These are phyloP conservation scores for Gambusia yucatana DNA, from an alignment of 2,797 vertebrate species.

Conservation along the genomic window DNA sequence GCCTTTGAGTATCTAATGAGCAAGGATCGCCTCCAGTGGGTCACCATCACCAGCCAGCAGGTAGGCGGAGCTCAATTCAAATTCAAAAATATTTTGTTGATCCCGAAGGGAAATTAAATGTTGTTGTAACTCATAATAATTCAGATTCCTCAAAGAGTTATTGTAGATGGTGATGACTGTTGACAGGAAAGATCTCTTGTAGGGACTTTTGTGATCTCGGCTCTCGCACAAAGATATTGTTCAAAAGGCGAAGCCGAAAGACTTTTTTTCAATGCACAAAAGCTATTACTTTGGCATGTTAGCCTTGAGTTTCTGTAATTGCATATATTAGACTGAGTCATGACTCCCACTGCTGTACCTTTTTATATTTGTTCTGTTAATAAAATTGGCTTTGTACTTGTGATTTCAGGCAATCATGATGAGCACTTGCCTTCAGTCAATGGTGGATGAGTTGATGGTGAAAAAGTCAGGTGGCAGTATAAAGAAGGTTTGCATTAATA, in stretches of 20 bases:
- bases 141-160: too few species aligned
- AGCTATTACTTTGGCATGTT: constrained; percentile 1
- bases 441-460: constrained; percentile 99
- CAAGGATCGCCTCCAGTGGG: constrained; percentile 98
- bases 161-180: too few species aligned
- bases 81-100: too few species aligned
- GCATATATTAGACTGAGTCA: neutral
- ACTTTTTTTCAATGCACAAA: neutral
- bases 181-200: too few species aligned
- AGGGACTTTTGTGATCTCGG: neutral
- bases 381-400: neutral
- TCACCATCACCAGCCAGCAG: constrained; percentile 98
- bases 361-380: neutral
- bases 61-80: constrained; percentile 64
- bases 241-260: neutral
- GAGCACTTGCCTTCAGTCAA: constrained; percentile 98
- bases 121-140: too few species aligned
- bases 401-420: constrained; percentile 95
- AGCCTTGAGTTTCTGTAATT: neutral
- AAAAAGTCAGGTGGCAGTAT: constrained; percentile 98
- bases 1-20: constrained; percentile 99
- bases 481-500: constrained; percentile 87
- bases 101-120: too few species aligned
- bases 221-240: neutral
- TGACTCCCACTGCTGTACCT: neutral